Percentiles rank a stretch among this genome's conserved stretches.
phyloP scores from a whole-genome alignment of 2,113 vertebrate species.

The Ariopsis seemanni region DNA sequence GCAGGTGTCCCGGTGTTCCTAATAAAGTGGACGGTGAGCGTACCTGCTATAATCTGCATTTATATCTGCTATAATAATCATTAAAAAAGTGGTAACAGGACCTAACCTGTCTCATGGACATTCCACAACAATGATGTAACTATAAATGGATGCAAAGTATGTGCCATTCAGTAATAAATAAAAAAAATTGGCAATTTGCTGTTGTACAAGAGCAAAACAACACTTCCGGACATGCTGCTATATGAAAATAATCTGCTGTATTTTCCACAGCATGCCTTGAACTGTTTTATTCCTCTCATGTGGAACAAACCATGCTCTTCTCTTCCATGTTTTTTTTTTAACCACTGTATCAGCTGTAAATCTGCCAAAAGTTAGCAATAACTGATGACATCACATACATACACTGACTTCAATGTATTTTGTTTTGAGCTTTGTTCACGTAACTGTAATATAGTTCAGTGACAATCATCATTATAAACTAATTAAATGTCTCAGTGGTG shows the following conservation, averaged over 20 bases:
- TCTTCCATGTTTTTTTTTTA: neutral
- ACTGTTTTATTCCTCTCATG: neutral
- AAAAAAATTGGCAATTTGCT: neutral
- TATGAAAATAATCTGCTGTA: neutral
- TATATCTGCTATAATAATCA: neutral
- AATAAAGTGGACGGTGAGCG: neutral
- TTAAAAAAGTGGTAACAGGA: no score
- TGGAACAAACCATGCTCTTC: neutral
- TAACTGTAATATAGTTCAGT: neutral
- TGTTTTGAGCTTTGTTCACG: neutral
- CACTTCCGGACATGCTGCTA: neutral
- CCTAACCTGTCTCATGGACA: neutral
- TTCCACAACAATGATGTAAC: neutral
- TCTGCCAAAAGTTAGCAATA: neutral
- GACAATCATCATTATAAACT: conserved; percentile 45
- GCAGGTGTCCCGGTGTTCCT: no score
- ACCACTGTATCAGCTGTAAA: neutral
- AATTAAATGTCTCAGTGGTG: conserved; percentile 40
- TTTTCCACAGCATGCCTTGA: neutral
- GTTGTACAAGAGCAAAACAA: neutral
- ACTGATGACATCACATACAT: neutral
- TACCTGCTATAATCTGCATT: neutral
- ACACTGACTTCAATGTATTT: neutral
- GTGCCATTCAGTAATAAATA: neutral
- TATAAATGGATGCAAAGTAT: neutral